Percentiles rank a stretch among this genome's conserved stretches.
phyloP scores from a whole-genome alignment of 2,888 invertebrate species.

The Apotomis betuletana region DNA sequence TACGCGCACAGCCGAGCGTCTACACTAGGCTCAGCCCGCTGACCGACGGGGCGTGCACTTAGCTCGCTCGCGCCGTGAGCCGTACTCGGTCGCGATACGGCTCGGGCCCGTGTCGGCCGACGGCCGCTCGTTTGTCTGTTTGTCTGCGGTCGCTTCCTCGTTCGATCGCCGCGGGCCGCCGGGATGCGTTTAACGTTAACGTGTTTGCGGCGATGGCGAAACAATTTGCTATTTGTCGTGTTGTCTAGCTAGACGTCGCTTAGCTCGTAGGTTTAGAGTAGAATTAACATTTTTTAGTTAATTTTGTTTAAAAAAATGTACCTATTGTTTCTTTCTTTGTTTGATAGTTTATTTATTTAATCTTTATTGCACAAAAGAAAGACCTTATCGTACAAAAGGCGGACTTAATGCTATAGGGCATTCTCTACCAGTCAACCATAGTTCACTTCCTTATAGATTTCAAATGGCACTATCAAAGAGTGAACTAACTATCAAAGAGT shows the following conservation, averaged over 20 bases:
- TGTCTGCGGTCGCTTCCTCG: slow-evolving; percentile 25
- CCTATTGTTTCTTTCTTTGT: no score
- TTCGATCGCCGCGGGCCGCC: background rate
- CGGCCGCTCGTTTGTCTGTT: slow-evolving; percentile 39
- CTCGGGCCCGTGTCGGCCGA: background rate
- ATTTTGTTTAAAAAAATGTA: no score
- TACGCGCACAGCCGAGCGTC: background rate
- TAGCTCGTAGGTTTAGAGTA: no score
- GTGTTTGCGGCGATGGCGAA: slow-evolving; percentile 9
- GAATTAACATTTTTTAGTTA: no score
- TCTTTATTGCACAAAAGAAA: no score
- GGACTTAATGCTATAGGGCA: no score
- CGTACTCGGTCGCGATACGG: slow-evolving; percentile 7
- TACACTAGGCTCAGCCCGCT: background rate
- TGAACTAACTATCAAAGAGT: no score
- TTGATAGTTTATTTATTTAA: no score
- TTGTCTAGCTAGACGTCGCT: background rate
- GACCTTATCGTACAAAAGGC: no score
- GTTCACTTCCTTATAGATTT: no score
- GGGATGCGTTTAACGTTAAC: slow-evolving; percentile 3
- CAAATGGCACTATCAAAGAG: no score
- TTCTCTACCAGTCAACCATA: no score
- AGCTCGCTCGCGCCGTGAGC: background rate
- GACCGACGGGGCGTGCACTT: slow-evolving; percentile 6
- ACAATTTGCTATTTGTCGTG: slow-evolving; percentile 1